Percentiles rank a stretch among this genome's conserved stretches.
Evolutionary conservation across 2,797 vertebrate genomes (phyloP).

Genomic region (Morus bassanus): DNA sequence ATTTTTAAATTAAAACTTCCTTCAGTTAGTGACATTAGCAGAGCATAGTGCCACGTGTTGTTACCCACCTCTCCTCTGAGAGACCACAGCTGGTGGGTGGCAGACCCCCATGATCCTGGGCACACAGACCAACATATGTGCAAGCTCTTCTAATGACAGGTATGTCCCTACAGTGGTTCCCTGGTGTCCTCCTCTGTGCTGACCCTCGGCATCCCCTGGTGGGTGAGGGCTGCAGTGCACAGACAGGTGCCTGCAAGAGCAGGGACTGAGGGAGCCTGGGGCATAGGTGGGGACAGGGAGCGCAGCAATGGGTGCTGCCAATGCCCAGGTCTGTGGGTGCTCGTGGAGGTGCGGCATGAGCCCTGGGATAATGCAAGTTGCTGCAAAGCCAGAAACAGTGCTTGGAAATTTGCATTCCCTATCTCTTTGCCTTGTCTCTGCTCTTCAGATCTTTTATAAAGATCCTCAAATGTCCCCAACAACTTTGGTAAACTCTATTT

Average conservation of each 20-base stretch:
- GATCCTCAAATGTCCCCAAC: background rate
- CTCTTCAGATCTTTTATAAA: background rate
- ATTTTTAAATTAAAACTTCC: background rate
- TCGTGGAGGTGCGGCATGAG: background rate
- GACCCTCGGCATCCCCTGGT: background rate
- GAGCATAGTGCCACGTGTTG: rapidly evolving
- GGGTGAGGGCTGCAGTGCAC: background rate
- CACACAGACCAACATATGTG: background rate
- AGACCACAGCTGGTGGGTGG: background rate
- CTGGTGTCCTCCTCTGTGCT: rapidly evolving
- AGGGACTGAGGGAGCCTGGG: too few relatives aligned
- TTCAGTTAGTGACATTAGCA: background rate
- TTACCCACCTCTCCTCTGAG: rapidly evolving
- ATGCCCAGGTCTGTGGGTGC: background rate
- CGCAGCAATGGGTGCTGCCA: background rate
- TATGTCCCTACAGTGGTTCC: background rate
- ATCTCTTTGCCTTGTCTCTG: background rate
- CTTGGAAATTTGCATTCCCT: background rate
- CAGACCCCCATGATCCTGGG: background rate
- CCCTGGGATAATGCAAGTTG: background rate
- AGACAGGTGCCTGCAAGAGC: background rate
- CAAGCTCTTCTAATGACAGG: background rate
- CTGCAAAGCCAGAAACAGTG: background rate
- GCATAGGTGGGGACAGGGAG: background rate
- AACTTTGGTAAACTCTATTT: background rate